Percentiles rank a stretch among this genome's conserved stretches.
These are phyloP conservation scores for Harpalus rufipes DNA, from an alignment of 2,888 invertebrate species.

Conservation along the genomic window DNA sequence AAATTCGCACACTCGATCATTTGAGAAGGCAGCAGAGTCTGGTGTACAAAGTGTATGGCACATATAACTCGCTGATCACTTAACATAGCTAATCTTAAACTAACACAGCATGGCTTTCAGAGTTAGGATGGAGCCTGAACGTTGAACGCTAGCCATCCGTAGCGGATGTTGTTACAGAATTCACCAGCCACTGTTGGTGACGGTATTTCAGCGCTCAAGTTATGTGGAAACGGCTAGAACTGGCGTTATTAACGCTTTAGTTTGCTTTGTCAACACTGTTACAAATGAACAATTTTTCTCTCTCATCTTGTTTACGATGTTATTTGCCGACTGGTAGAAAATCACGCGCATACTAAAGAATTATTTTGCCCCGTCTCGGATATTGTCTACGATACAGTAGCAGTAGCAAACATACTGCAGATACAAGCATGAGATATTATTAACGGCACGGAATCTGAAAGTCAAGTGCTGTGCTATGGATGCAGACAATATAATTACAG, in stretches of 20 bases:
- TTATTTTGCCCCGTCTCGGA: not conserved
- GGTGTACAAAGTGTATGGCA: conserved; percentile 4
- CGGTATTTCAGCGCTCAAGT: conserved; percentile 54
- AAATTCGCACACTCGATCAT: conserved; percentile 42
- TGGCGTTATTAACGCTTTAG: conserved; percentile 60
- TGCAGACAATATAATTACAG: not conserved
- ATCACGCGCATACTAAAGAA: conserved; percentile 51
- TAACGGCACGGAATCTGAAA: not conserved
- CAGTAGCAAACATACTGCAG: not conserved
- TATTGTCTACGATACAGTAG: conserved; percentile 2
- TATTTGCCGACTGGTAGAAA: conserved; percentile 50
- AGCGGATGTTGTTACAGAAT: conserved; percentile 49
- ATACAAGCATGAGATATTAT: not conserved
- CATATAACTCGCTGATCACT: conserved; percentile 36
- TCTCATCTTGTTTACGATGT: conserved; percentile 54
- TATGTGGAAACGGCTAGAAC: conserved; percentile 52
- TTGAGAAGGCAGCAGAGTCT: not conserved
- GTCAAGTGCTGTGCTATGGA: no score
- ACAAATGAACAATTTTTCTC: conserved; percentile 59
- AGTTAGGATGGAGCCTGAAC: conserved; percentile 10
- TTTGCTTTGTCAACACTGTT: conserved; percentile 58
- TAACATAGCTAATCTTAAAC: conserved; percentile 50
- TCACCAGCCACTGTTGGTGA: conserved; percentile 46
- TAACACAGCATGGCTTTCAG: conserved; percentile 45
- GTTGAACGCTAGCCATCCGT: conserved; percentile 41